Conservation (phyloP, 2,797 vertebrate genomes). For the Scyliorhinus canicula region DNA sequence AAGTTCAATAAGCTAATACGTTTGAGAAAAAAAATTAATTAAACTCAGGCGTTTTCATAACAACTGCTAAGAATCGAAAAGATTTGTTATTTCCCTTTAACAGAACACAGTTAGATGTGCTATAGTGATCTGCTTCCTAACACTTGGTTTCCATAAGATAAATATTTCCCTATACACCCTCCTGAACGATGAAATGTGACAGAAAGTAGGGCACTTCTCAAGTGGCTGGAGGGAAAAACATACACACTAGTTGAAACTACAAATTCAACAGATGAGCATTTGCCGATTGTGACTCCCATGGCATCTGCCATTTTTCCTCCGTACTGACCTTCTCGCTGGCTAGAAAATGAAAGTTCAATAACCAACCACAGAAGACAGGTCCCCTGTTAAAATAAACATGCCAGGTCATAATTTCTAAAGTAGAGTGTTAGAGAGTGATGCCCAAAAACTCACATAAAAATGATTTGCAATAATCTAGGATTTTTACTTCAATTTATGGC, state of each 20-base stretch:
- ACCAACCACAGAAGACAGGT: conserved; percentile 41
- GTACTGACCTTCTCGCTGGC: conserved; percentile 32
- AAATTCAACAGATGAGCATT: conserved; percentile 57
- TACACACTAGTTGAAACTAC: conserved; percentile 43
- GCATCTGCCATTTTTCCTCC: conserved; percentile 40
- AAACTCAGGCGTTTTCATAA: neutral
- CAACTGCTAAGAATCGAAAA: conserved; percentile 13
- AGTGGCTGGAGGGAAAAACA: conserved; percentile 45
- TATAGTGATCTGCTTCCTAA: neutral
- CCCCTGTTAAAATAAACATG: conserved; percentile 43
- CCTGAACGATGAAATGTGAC: conserved; percentile 56
- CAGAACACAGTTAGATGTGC: neutral
- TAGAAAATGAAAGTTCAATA: conserved; percentile 44
- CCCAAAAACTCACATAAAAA: conserved; percentile 38
- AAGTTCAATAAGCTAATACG: neutral
- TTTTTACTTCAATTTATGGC: conserved; percentile 41
- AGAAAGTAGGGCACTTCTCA: conserved; percentile 58
- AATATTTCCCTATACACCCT: conserved; percentile 51
- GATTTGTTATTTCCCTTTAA: neutral
- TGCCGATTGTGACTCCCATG: conserved; percentile 40
- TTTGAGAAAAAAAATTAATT: neutral
- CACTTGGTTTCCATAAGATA: conserved; percentile 41
- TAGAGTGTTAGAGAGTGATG: conserved; percentile 42
- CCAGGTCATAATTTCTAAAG: conserved; percentile 42
- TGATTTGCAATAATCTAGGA: conserved; percentile 39